These are phyloP conservation scores for Pterois miles DNA, from an alignment of 2,797 vertebrate genomes.

Conservation along the genomic window DNA sequence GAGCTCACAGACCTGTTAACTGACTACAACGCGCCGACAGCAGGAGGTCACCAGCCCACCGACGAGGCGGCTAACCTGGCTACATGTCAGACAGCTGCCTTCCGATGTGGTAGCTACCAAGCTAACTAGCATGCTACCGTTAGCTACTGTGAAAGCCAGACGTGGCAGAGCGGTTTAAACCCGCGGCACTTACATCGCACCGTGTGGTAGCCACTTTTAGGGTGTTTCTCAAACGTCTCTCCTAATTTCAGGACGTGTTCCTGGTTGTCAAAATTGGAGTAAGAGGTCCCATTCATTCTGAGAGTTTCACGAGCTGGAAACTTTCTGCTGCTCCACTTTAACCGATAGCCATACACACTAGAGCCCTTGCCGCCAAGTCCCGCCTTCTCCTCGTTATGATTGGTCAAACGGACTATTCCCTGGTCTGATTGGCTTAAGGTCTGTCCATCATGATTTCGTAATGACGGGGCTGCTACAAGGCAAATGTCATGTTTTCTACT, in stretches of 20 bases:
- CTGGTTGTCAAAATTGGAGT: conserved; percentile 88
- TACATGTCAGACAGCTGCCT: too few species aligned
- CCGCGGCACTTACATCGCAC: conserved; percentile 92
- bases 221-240: conserved; percentile 93
- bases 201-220: conserved; percentile 94
- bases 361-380: conserved; percentile 15
- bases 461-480: conserved; percentile 1
- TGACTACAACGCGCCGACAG: too few species aligned
- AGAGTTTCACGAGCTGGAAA: conserved; percentile 59
- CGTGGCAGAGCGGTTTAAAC: conserved; percentile 13
- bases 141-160: conserved; percentile 15
- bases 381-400: conserved; percentile 57
- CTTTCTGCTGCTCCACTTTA: conserved; percentile 44
- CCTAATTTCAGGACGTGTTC: conserved; percentile 93
- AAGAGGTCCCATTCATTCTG: conserved; percentile 89
- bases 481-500: not conserved
- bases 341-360: conserved; percentile 65
- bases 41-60: too few species aligned
- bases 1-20: too few species aligned
- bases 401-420: conserved; percentile 34
- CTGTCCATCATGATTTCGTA: conserved; percentile 51
- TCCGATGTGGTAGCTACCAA: too few species aligned
- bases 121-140: too few species aligned
- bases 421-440: conserved; percentile 36
- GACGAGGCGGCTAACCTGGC: too few species aligned